Evolutionary conservation across 2,888 invertebrate genomes (phyloP), one percentile per base, ranked within the genome.

Genomic region (Apodemia zela): DNA sequence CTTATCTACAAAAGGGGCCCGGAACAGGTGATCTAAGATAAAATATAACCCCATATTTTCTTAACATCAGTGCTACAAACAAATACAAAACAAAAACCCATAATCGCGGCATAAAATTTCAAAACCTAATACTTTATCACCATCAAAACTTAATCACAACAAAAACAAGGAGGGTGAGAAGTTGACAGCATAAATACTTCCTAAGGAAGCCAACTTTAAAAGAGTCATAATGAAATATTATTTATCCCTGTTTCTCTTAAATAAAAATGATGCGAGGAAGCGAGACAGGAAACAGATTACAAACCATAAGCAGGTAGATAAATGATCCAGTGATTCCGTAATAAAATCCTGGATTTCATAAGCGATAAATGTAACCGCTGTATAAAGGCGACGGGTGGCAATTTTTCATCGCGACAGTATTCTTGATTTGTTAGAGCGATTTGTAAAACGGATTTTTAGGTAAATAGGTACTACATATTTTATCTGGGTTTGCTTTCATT

Each of bases 291-390:
- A 54, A 54, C 25, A 54, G 54, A 54, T 54, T 54, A 54, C 54
- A 42, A 15, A 54, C 54, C 54, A 54, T 66, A 67, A 67, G 66
- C 67, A 67, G 67, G 68, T 68, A 69, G 69, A 69, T 68, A 69
- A 71, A 72, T 70, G 66, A 68, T 63, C 54, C 54, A 21, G 67
- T 69, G 69, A 71, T 71, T 68, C 63, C 65, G 66, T 71, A 73
- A 76, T 73, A 73, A 74, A 74, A 72, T 71, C 72, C 72, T 68
- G 69, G 65, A 67, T 68, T 70, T 71, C 68, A 71, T 72, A 73
- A 71, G 71, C 71, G 70, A 70, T 68, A 70, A 71, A 69, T 67
- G 63, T 47, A 60, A 21, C 63, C 63, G 47, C 64, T 63, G 63
- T 67, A 69, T 67, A 68, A 68, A 66, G 64, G 65, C 60, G 66